Conservation (phyloP, 2,113 vertebrate genomes). For the Rhodinocichla rosea region DNA sequence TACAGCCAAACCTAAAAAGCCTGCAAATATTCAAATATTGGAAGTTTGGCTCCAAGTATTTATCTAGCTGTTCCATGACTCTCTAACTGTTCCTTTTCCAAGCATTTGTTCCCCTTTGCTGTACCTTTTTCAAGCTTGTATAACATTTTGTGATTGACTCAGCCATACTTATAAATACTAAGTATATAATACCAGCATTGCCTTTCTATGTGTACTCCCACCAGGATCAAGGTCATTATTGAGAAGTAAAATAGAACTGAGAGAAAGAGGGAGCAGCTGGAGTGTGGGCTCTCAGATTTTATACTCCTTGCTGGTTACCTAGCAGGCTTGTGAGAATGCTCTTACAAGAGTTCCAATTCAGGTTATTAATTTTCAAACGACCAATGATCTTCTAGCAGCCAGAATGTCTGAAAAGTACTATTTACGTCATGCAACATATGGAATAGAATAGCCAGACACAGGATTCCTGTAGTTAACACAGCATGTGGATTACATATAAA, state of each 20-base stretch:
- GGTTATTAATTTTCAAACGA: background rate
- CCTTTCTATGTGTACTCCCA: background rate
- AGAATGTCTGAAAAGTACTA: background rate
- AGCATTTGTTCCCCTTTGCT: background rate
- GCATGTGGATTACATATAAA: background rate
- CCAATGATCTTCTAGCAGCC: background rate
- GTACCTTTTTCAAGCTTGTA: background rate
- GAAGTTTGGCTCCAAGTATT: background rate
- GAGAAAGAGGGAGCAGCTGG: background rate
- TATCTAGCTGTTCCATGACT: background rate
- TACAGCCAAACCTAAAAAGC: background rate
- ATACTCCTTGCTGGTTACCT: background rate
- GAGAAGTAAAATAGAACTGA: background rate
- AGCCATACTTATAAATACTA: background rate
- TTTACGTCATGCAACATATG: background rate
- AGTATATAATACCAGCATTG: background rate
- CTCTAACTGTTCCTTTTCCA: background rate
- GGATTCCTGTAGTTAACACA: background rate
- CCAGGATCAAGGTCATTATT: background rate
- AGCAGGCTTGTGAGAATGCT: background rate
- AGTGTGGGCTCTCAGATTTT: background rate
- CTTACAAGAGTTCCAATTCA: background rate
- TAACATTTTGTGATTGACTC: background rate
- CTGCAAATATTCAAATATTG: background rate
- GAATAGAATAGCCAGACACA: background rate